Conservation (phyloP, 2,888 invertebrate genomes). For the Cremastobaeus sp. region DNA sequence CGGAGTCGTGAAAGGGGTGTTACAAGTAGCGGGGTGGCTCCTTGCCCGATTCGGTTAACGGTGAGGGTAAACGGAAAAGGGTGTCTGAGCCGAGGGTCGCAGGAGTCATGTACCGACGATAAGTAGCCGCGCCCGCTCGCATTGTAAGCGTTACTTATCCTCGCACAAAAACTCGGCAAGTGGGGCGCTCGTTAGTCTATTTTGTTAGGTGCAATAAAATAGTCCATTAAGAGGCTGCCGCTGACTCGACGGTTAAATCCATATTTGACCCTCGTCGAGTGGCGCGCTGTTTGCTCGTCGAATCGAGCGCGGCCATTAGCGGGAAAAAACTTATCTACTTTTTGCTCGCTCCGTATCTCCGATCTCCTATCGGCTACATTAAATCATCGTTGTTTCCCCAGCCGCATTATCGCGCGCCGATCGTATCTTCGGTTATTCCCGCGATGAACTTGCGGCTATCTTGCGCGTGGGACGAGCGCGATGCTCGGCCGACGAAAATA, state of each 20-base stretch:
- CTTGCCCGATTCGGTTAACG: not conserved
- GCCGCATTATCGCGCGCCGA: not conserved
- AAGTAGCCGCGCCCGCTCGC: slow-evolving; percentile 50
- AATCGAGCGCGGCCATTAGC: slow-evolving; percentile 6
- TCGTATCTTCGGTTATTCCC: slow-evolving; percentile 6
- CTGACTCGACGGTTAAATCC: slow-evolving; percentile 19
- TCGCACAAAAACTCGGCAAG: slow-evolving; percentile 36
- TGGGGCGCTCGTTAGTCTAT: slow-evolving; percentile 40
- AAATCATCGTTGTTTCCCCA: not conserved
- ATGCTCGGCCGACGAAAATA: no score
- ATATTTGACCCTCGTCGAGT: slow-evolving; percentile 19
- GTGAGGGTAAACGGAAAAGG: slow-evolving; percentile 9
- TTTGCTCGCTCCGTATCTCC: not conserved
- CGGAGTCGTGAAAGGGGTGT: slow-evolving; percentile 64
- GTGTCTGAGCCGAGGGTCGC: slow-evolving; percentile 32
- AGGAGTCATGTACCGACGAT: slow-evolving; percentile 46
- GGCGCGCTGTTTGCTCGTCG: slow-evolving; percentile 18
- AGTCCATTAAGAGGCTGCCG: slow-evolving; percentile 29
- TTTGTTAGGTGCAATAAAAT: slow-evolving; percentile 45
- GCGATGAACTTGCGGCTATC: not conserved
- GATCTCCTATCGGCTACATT: slow-evolving; percentile 5
- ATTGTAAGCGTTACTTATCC: slow-evolving; percentile 55
- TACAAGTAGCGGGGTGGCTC: slow-evolving; percentile 13
- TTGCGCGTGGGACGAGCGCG: no score
- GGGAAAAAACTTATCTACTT: not conserved